Evolutionary conservation across 1,140 invertebrate genomes (phyloP).

Genomic region (Drosophila nebulosa): DNA sequence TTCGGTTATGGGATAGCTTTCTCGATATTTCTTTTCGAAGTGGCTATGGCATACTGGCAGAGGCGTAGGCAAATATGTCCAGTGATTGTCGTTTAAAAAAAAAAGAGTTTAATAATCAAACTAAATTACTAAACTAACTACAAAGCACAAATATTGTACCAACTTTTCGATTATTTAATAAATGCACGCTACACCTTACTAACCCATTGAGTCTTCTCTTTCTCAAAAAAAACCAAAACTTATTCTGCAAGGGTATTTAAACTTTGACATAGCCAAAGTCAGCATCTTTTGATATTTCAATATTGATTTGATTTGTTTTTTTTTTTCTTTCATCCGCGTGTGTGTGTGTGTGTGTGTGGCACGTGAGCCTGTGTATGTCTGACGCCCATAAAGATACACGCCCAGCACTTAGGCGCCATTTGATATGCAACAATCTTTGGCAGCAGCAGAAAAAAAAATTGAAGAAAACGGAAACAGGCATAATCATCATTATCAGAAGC

Average conservation of each 20-base stretch:
- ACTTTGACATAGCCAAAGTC: too few relatives aligned
- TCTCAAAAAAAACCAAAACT: too few relatives aligned
- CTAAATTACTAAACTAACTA: too few relatives aligned
- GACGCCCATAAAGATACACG: slow-evolving; percentile 12
- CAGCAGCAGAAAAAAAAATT: slow-evolving; percentile 23
- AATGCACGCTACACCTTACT: too few relatives aligned
- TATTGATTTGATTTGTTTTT: slow-evolving; percentile 73
- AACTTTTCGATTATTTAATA: too few relatives aligned
- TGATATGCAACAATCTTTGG: slow-evolving; percentile 77
- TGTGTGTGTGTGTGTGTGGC: not conserved
- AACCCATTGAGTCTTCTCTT: too few relatives aligned
- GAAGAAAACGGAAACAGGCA: slow-evolving; percentile 26
- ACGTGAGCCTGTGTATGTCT: not conserved
- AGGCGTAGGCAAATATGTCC: not conserved
- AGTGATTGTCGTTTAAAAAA: not conserved
- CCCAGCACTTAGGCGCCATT: slow-evolving; percentile 69
- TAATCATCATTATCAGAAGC: slow-evolving; percentile 52
- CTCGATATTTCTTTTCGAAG: slow-evolving; percentile 15
- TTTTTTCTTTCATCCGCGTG: not conserved
- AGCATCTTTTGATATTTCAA: too few relatives aligned
- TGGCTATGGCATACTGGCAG: not conserved
- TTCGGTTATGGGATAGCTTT: not conserved
- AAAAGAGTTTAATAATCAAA: too few relatives aligned
- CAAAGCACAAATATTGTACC: too few relatives aligned
- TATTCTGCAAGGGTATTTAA: too few relatives aligned